Percentiles rank a stretch among this genome's conserved stretches.
Conservation (phyloP, 1,140 invertebrate genomes). For the Asbolus verrucosus region DNA sequence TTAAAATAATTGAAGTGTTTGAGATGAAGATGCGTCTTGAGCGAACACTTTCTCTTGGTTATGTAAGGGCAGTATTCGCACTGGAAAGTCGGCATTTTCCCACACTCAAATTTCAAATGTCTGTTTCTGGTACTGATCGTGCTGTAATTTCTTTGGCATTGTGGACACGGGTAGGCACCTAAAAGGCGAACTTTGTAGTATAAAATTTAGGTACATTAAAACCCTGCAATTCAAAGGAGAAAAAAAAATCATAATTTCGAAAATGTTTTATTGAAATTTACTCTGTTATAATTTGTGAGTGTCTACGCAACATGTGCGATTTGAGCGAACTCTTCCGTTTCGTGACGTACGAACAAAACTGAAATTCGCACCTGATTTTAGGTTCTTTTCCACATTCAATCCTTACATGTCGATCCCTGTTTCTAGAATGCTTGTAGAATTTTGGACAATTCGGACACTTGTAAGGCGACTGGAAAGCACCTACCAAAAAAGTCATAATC, state of each 20-base stretch:
- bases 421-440: slow-evolving; percentile 68
- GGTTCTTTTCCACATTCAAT: slow-evolving; percentile 76
- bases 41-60: slow-evolving; percentile 64
- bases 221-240: too few relatives aligned
- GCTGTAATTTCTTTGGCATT: not conserved
- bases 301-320: too few relatives aligned
- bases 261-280: too few relatives aligned
- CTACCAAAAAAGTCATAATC: slow-evolving; percentile 50
- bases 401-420: slow-evolving; percentile 71
- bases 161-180: slow-evolving; percentile 17
- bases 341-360: not conserved
- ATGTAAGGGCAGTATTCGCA: slow-evolving; percentile 56
- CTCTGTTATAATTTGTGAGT: too few relatives aligned
- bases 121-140: slow-evolving; percentile 2
- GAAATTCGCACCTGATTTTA: slow-evolving; percentile 69
- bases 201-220: too few relatives aligned
- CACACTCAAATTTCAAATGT: slow-evolving; percentile 52
- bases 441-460: slow-evolving; percentile 71
- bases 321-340: not conserved
- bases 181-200: not conserved
- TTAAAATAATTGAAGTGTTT: too few relatives aligned
- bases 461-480: too few relatives aligned
- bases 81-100: slow-evolving; percentile 40
- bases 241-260: too few relatives aligned
- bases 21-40: slow-evolving; percentile 61